phyloP scores from a whole-genome alignment of 2,888 invertebrate species.

The Thelaira solivaga region DNA sequence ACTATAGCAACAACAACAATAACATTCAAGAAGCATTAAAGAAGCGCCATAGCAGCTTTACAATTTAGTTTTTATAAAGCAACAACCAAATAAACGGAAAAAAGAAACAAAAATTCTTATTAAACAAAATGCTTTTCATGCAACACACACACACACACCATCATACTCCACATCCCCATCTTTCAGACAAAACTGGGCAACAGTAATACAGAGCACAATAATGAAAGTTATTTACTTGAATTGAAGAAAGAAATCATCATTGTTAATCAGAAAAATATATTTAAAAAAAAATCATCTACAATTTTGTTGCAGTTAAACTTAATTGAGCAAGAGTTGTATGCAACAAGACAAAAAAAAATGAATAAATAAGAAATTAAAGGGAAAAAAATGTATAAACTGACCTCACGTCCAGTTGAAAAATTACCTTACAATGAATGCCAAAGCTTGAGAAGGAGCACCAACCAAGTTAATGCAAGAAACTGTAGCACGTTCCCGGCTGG shows the following conservation, averaged over 20 bases:
- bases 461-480: constrained; percentile 7
- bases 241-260: constrained; percentile 46
- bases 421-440: constrained; percentile 44
- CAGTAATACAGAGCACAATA: background rate
- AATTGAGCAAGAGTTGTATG: constrained; percentile 59
- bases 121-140: constrained; percentile 15
- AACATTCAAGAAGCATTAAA: too few relatives aligned
- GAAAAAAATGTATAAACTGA: constrained; percentile 34
- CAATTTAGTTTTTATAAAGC: constrained; percentile 11
- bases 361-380: constrained; percentile 32
- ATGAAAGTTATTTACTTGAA: constrained; percentile 16
- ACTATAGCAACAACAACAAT: too few relatives aligned
- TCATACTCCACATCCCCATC: too few relatives aligned
- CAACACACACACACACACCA: too few relatives aligned
- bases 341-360: constrained; percentile 11
- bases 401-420: constrained; percentile 54
- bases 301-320: constrained; percentile 48
- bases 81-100: background rate
- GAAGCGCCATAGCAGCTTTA: constrained; percentile 36
- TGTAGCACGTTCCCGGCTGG: constrained; percentile 54
- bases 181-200: background rate
- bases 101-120: background rate
- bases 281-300: background rate
- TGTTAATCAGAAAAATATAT: constrained; percentile 41
- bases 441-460: constrained; percentile 11